Percentiles rank a stretch among this genome's conserved stretches.
Evolutionary conservation across 2,113 vertebrate genomes (phyloP).

Genomic region (Chloroceryle aenea): DNA sequence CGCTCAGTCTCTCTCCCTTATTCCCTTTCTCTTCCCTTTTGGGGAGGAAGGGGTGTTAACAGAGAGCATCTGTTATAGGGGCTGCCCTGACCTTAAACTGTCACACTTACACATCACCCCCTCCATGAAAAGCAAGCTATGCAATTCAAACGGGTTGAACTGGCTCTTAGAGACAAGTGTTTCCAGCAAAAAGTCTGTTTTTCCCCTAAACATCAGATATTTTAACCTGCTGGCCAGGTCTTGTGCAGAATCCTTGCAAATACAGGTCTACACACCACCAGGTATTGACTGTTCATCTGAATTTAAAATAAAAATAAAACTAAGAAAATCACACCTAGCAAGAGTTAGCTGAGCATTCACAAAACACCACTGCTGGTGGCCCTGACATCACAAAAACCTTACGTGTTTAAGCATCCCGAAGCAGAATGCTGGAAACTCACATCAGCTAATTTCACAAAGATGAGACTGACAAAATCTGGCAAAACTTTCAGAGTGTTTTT

Average conservation of each 20-base stretch:
- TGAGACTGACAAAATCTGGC: neutral
- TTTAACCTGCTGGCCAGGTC: neutral
- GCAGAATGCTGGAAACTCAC: neutral
- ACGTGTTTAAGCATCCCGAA: neutral
- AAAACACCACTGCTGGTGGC: neutral
- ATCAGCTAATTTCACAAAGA: neutral
- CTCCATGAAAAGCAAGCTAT: neutral
- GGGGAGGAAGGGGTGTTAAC: too few species aligned
- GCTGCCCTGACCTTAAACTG: too few species aligned
- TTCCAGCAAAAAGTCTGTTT: neutral
- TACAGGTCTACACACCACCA: neutral
- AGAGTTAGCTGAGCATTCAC: neutral
- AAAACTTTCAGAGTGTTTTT: neutral
- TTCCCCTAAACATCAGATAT: neutral
- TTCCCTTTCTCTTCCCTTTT: too few species aligned
- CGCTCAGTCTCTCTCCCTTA: too few species aligned
- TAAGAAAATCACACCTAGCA: neutral
- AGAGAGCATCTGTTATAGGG: too few species aligned
- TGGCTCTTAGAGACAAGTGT: neutral
- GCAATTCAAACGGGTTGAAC: neutral
- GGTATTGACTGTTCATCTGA: neutral
- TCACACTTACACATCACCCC: too few species aligned
- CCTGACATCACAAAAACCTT: neutral
- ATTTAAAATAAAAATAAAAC: neutral
- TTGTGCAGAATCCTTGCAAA: neutral